Evolutionary conservation across 37 sponge, comb jelly and placozoan genomes (phyloP).

Genomic region (Aplysina aerophoba): DNA sequence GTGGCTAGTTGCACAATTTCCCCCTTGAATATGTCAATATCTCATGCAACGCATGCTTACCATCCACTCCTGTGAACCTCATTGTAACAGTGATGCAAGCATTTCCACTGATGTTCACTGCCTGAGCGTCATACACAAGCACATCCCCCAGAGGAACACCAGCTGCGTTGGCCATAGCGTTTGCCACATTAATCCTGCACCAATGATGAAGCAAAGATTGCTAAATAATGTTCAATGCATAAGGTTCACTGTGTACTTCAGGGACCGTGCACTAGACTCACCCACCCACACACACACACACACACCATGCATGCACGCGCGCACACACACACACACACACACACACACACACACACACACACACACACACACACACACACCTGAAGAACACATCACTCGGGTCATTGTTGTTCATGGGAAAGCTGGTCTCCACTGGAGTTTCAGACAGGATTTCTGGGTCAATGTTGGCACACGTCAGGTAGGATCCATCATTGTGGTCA

Average conservation of each 20-base stretch:
- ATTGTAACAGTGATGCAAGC: slow-evolving; percentile 8
- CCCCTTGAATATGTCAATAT: too few species aligned
- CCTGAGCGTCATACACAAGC: slow-evolving; percentile 6
- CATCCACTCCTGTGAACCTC: slow-evolving; percentile 24
- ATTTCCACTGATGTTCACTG: too few species aligned
- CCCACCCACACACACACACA: not conserved
- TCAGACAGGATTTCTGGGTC: not conserved
- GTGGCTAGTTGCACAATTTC: not conserved
- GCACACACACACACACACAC: not conserved
- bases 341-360: not conserved
- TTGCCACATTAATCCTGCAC: slow-evolving; percentile 14
- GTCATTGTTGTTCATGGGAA: not conserved
- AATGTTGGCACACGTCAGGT: slow-evolving; percentile 53
- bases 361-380: not conserved
- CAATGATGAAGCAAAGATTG: too few species aligned
- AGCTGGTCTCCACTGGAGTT: not conserved
- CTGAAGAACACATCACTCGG: not conserved
- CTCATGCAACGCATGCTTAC: not conserved
- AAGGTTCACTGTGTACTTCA: not conserved
- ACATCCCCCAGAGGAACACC: slow-evolving; percentile 4
- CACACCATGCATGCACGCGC: not conserved
- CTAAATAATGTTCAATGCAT: not conserved
- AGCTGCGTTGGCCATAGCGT: not conserved
- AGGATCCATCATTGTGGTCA: not conserved
- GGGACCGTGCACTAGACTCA: not conserved